Percentiles rank a stretch among this genome's conserved stretches.
Conservation (phyloP, 2,888 invertebrate genomes). For the Alcis repandata region DNA sequence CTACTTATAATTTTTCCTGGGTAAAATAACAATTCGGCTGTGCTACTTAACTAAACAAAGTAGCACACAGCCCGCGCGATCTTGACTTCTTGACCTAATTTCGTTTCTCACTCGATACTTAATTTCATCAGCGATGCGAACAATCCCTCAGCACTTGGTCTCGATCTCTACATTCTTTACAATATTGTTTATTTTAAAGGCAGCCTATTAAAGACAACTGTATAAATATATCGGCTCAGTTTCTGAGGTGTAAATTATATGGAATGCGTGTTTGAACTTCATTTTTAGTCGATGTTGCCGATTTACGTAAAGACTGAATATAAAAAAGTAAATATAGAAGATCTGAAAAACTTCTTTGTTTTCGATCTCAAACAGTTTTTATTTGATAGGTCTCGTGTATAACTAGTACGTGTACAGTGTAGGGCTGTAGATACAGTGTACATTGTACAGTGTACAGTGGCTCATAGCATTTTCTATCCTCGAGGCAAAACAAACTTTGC, state of each 20-base stretch:
- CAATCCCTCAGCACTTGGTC: slow-evolving; percentile 6
- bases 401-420: neutral
- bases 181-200: slow-evolving; percentile 10
- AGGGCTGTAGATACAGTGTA: neutral
- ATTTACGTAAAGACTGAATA: too few relatives aligned
- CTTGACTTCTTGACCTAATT: slow-evolving; percentile 12
- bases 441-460: too few relatives aligned
- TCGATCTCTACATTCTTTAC: slow-evolving; percentile 9
- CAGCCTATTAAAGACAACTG: slow-evolving; percentile 6
- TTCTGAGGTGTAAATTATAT: slow-evolving; percentile 2
- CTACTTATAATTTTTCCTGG: too few relatives aligned
- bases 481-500: too few relatives aligned
- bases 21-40: too few relatives aligned
- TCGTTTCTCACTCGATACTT: slow-evolving; percentile 6
- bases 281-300: neutral
- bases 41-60: neutral
- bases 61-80: neutral
- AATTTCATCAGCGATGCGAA: slow-evolving; percentile 1
- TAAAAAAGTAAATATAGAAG: too few relatives aligned
- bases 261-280: slow-evolving; percentile 11
- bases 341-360: slow-evolving; percentile 9
- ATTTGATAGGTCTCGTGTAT: too few relatives aligned
- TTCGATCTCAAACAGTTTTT: neutral
- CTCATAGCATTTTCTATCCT: too few relatives aligned
- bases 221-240: slow-evolving; percentile 4